phyloP scores from a whole-genome alignment of 1,140 invertebrate species.

The Campoletis sonorensis region DNA sequence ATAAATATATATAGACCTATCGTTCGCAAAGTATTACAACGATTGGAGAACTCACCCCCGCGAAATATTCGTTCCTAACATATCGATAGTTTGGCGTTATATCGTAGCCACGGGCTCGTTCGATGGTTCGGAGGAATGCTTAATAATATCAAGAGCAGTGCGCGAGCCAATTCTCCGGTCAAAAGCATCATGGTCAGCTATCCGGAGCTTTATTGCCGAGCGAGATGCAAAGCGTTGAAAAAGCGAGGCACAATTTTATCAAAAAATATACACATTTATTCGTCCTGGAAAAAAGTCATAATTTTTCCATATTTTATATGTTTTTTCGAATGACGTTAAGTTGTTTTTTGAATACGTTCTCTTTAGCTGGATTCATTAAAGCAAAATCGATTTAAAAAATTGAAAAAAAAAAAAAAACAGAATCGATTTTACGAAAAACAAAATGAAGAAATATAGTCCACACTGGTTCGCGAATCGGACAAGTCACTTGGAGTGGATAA shows the following conservation, averaged over 20 bases:
- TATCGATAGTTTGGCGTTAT: conserved; percentile 71
- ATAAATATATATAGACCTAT: conserved; percentile 10
- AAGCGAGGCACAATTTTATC: neutral
- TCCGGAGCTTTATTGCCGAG: conserved; percentile 18
- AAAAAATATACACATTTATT: neutral
- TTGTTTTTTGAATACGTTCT: no score
- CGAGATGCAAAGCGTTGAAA: neutral
- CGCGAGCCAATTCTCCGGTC: conserved; percentile 54
- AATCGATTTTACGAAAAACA: neutral
- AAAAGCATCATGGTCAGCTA: conserved; percentile 65
- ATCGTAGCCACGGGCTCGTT: conserved; percentile 56
- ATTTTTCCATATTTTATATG: neutral
- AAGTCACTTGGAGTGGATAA: conserved; percentile 36
- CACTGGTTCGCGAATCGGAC: neutral
- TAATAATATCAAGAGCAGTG: conserved; percentile 68
- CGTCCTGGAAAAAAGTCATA: neutral
- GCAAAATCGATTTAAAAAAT: no score
- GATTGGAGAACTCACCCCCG: conserved; percentile 7
- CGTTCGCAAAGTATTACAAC: conserved; percentile 33
- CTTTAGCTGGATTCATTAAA: no score
- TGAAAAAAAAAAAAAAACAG: no score
- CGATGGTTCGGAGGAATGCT: conserved; percentile 68
- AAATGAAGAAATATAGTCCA: neutral
- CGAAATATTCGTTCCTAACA: conserved; percentile 68
- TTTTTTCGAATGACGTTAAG: neutral